Evolutionary conservation across 2,888 invertebrate species (phyloP), one percentile per base, ranked within the genome.

Genomic region (Strigamia transsilvanica): DNA sequence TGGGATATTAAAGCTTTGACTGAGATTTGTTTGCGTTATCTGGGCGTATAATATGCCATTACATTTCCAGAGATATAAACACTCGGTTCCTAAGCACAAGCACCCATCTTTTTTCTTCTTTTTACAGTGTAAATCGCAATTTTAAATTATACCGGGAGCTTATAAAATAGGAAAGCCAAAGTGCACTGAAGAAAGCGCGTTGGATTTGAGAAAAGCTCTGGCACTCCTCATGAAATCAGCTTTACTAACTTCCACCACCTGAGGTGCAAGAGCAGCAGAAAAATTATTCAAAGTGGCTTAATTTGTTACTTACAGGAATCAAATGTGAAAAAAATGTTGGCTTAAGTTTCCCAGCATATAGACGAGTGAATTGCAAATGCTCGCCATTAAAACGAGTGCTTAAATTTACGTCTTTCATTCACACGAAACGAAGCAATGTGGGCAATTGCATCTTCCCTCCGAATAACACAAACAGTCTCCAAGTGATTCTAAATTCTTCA

Each of bases 271-370:
- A 56, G 56, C 18, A 18, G 56, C 56, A 56, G 56, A 56, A 56
- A 56, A 56, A 56, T 56, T 56, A 56, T 56, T 56, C 56, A 56
- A 56, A 56, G 56, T 56, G 56, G 56, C 56, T 56, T 56, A 56
- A 56, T 56, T 56, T 56, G 56, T 56, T 56, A 56, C 56, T 56
- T 56, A 56, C 56, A 56, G 56, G 56, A 56, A 56, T 56, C 56
- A 56, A 56, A 56, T 18, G 56, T 9, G 56, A 18, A 56, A 56
- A 56, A 56, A 56, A 56, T 56, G 56, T 56, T 18, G 56, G 56
- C 18, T 56, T 56, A 56, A 56, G 18, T 56, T 56, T 56, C n/a
- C 56, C 56, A 56, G 56, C 56, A 56, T 56, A 18, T 56, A 18
- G n/a, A 56, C n/a, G 56, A 56, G 56, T 18, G 46, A 46, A 46